A percentile compares a stretch with the other conserved stretches of the same genome.
Conservation (phyloP, 2,888 invertebrate species). For the Tipula unca region DNA sequence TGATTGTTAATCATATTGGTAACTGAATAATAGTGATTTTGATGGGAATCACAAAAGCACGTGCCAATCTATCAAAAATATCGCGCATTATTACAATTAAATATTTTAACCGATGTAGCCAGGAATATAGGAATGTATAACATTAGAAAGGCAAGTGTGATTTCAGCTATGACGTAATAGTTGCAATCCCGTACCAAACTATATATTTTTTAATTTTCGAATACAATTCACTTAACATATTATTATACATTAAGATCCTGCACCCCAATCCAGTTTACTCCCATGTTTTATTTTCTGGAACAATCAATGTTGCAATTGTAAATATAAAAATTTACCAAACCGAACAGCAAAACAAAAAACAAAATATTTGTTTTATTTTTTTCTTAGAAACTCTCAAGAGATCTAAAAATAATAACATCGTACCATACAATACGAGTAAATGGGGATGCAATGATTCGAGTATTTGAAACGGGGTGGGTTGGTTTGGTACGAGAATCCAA, state of each 20-base stretch:
- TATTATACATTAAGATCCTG: neutral
- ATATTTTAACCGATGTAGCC: neutral
- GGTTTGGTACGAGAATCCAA: neutral
- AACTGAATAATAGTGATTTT: neutral
- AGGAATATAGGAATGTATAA: neutral
- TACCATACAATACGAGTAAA: neutral
- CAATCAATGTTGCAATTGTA: conserved; percentile 15
- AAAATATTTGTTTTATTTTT: neutral
- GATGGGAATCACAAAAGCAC: neutral
- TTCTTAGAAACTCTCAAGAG: neutral
- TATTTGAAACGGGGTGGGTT: neutral
- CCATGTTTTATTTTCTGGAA: neutral
- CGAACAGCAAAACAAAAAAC: neutral
- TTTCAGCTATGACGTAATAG: neutral
- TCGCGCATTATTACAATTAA: neutral
- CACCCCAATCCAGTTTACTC: neutral
- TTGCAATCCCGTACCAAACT: neutral
- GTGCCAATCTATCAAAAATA: neutral
- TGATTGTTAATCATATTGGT: conserved; percentile 17
- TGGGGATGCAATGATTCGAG: neutral
- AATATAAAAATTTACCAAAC: neutral
- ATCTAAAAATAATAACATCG: neutral
- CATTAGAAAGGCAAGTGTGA: neutral
- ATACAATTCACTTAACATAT: neutral
- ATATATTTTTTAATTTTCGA: neutral